These are phyloP conservation scores for Labeo calbasu DNA, from an alignment of 2,797 vertebrate species.

Conservation along the genomic window DNA sequence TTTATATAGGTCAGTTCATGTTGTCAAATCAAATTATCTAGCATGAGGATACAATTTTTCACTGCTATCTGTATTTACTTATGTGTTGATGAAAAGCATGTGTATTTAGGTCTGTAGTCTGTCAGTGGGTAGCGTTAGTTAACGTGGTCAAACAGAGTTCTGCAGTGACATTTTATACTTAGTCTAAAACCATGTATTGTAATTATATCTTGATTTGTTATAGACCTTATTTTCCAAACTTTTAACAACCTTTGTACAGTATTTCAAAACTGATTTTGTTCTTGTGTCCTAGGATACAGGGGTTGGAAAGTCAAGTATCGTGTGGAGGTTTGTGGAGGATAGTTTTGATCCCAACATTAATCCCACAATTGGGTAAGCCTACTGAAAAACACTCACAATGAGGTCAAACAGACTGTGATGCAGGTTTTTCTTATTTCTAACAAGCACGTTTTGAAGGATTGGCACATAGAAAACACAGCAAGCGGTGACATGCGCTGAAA, in stretches of 20 bases:
- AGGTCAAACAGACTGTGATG: neutral
- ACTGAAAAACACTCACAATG: neutral
- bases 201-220: neutral
- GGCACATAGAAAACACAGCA: neutral
- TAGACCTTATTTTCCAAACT: neutral
- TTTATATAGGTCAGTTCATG: neutral
- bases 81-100: neutral
- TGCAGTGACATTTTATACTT: neutral
- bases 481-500: neutral
- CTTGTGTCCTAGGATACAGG: slow-evolving; percentile 79
- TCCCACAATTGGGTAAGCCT: slow-evolving; percentile 94
- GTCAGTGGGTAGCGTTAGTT: neutral
- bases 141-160: neutral
- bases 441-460: neutral
- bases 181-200: neutral
- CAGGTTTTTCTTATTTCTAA: neutral
- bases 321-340: slow-evolving; percentile 96
- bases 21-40: neutral
- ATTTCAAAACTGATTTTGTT: slow-evolving; percentile 19
- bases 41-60: neutral
- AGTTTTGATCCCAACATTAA: slow-evolving; percentile 99
- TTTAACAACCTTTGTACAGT: neutral
- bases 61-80: no score
- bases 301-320: slow-evolving; percentile 89
- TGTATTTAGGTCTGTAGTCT: neutral